A percentile compares a stretch with the other conserved stretches of the same genome.
phyloP scores from a whole-genome alignment of 53 echinoderm and acorn worm species.

The Stichopus horrens region DNA sequence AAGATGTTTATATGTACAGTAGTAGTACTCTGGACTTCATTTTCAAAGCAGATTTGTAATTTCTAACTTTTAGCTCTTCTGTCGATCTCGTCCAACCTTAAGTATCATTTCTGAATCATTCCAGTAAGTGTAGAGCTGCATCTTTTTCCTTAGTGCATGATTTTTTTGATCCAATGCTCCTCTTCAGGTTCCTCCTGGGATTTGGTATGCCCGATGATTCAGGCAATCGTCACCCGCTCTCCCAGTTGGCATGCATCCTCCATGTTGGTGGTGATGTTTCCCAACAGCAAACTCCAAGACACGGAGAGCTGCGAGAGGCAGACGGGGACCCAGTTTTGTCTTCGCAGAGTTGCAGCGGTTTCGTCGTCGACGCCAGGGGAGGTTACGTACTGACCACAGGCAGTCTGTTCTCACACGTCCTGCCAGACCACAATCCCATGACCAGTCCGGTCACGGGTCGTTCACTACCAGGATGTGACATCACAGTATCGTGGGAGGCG shows the following conservation, averaged over 20 bases:
- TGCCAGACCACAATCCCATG: background rate
- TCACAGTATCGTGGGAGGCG: background rate
- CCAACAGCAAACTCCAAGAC: background rate
- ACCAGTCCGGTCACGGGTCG: background rate
- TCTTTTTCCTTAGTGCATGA: too few relatives aligned
- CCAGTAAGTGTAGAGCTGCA: too few relatives aligned
- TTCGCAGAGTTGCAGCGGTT: constrained; percentile 63
- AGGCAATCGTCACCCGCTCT: background rate
- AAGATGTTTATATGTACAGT: too few relatives aligned
- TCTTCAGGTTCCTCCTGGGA: background rate
- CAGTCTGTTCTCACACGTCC: constrained; percentile 54
- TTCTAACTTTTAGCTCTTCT: too few relatives aligned
- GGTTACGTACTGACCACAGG: constrained; percentile 67
- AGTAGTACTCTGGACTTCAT: too few relatives aligned
- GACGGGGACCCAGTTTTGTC: background rate
- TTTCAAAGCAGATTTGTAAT: too few relatives aligned
- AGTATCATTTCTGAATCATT: too few relatives aligned
- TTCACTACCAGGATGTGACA: background rate
- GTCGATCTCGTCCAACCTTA: too few relatives aligned
- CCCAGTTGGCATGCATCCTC: background rate
- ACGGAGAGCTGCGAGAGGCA: background rate
- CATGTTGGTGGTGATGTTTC: background rate
- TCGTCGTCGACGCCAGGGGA: constrained; percentile 55
- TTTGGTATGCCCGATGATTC: background rate
- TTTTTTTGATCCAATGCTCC: too few relatives aligned